These are phyloP conservation scores for Anseranas semipalmata DNA, from an alignment of 2,113 vertebrate genomes.

Conservation along the genomic window DNA sequence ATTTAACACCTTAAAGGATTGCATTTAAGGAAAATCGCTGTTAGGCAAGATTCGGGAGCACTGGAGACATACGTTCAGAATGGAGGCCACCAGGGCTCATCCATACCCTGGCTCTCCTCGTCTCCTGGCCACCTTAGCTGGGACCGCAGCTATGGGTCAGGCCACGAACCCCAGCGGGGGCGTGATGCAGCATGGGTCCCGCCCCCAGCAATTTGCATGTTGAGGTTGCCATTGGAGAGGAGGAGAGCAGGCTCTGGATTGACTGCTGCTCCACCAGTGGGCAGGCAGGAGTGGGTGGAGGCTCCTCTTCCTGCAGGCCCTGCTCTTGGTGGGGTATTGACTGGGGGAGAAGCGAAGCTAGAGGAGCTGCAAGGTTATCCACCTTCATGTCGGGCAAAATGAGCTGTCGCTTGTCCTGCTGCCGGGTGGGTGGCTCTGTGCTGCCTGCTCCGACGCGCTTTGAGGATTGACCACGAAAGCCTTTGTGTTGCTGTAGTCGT, in stretches of 20 bases:
- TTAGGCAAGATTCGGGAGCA: conserved; percentile 9
- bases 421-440: background rate
- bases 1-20: conserved; percentile 73
- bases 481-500: background rate
- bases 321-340: background rate
- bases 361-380: background rate
- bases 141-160: too few species aligned
- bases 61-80: background rate
- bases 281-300: background rate
- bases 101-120: fast-evolving
- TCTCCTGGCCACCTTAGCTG: fast-evolving
- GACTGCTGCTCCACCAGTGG: background rate
- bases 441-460: fast-evolving
- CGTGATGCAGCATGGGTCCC: background rate
- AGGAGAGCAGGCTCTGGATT: background rate
- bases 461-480: background rate
- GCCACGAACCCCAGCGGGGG: too few species aligned
- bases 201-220: background rate
- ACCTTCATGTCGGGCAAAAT: background rate
- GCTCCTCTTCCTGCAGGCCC: fast-evolving
- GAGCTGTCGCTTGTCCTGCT: background rate
- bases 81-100: background rate
- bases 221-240: background rate
- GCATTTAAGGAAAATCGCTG: conserved; percentile 58
- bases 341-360: fast-evolving